A percentile compares a stretch with the other conserved stretches of the same genome.
Evolutionary conservation across 2,113 vertebrate genomes (phyloP).

Genomic region (Ochotona princeps): DNA sequence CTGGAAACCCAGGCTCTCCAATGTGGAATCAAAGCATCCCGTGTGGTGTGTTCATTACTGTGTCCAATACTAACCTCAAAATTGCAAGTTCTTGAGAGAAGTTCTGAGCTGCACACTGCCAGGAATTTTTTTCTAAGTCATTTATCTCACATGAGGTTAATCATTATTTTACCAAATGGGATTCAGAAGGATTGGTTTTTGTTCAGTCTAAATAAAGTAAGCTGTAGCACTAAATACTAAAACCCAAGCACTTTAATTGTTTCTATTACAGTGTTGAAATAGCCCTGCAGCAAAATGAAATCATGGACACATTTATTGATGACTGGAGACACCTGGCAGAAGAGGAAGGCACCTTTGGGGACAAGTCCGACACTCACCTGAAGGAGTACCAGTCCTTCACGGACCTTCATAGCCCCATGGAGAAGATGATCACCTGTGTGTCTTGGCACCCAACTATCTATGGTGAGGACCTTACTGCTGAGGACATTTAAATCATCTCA

Average conservation of each 20-base stretch:
- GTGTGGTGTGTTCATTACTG: no score
- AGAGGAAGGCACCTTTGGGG: constrained; percentile 84
- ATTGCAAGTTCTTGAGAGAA: neutral
- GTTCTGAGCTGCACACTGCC: neutral
- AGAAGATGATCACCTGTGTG: constrained; percentile 90
- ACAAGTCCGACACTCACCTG: constrained; percentile 86
- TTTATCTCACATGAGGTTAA: neutral
- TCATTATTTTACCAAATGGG: neutral
- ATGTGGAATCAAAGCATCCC: no score
- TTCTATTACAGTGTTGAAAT: constrained; percentile 87
- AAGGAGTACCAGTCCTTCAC: constrained; percentile 91
- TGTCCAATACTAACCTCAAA: neutral
- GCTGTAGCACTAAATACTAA: neutral
- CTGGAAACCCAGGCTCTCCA: no score
- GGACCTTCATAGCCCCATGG: constrained; percentile 86
- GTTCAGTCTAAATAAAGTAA: constrained; percentile 40
- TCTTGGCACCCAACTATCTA: constrained; percentile 93
- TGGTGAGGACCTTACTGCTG: constrained; percentile 85
- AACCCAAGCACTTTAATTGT: neutral
- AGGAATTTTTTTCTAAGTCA: neutral
- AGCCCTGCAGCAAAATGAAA: constrained; percentile 93
- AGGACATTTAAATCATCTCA: neutral
- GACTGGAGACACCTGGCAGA: constrained; percentile 90
- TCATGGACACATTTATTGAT: constrained; percentile 90
- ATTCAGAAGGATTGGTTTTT: neutral